These are phyloP conservation scores for Pantherophis vulpinus DNA, from an alignment of 2,797 vertebrate genomes.

Conservation along the genomic window DNA sequence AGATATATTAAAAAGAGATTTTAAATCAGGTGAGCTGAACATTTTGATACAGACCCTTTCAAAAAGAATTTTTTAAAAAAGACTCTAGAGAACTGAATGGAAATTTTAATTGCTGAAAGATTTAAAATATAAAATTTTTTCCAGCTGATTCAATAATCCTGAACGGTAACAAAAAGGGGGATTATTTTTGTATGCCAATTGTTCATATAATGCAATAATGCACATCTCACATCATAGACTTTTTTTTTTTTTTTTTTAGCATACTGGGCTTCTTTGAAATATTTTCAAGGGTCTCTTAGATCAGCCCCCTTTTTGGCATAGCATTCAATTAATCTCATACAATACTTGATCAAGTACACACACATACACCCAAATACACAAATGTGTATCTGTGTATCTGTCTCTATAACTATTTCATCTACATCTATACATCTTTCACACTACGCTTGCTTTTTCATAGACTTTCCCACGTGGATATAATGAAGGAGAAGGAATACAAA, in stretches of 20 bases:
- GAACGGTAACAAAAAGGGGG: neutral
- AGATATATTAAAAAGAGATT: neutral
- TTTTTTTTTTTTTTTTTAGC: neutral
- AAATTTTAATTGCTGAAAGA: neutral
- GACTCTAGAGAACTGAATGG: neutral
- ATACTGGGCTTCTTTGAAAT: neutral
- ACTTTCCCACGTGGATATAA: neutral
- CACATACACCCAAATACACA: neutral
- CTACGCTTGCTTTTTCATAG: neutral
- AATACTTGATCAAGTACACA: neutral
- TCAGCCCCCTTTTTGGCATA: neutral
- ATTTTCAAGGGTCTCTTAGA: neutral
- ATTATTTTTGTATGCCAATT: constrained; percentile 6
- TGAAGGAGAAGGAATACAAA: neutral
- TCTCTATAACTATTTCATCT: neutral
- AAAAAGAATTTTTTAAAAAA: neutral
- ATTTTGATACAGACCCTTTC: neutral
- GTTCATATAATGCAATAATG: constrained; percentile 7
- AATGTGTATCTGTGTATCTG: neutral
- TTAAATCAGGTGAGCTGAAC: neutral
- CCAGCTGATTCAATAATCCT: constrained; percentile 1
- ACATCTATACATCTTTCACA: neutral
- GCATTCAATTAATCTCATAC: neutral
- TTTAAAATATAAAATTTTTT: constrained; percentile 5
- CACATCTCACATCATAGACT: neutral